Base-by-base conservation (phyloP, 2,113 vertebrate species). In the Reinhardtius hippoglossoides region DNA sequence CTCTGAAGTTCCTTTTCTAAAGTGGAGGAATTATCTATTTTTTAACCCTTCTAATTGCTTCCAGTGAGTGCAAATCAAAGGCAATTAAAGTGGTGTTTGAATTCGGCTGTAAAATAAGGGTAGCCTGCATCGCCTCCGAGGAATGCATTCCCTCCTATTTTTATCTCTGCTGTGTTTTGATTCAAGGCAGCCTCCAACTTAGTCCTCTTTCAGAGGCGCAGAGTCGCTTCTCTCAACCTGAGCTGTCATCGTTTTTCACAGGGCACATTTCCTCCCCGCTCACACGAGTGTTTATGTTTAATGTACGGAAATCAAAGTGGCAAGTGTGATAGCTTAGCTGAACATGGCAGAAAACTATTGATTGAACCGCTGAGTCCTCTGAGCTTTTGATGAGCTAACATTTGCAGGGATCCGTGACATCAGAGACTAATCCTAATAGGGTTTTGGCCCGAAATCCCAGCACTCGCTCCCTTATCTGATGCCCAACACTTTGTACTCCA, bases 401-500 rank as follows among this genome's bases (percentile, higher is more conserved):
- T 89, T 89, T 85, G 75, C 83, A 70, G 80, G 72, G 74, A 86
- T 90, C 82, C 74, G 31, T 88, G 90, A 88, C 90, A 90, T 86
- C 83, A 90, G 80, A 78, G 78, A 86, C 76, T 77, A 90, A 87
- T 88, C 84, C 87, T 83, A 86, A 81, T 85, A 74, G 64, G n/a
- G 55, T 76, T 73, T 79, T 79, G 60, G 23, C 61, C 74, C 62
- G 57, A 81, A 82, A 76, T 84, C 78, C 80, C 74, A 52, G 48
- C 70, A 55, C 67, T 20, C 15, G 50, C 72, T 78, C 23, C n/a
- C 68, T 91, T 90, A 89, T 92, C 90, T 92, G 86, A 92, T 83
- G 78, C 81, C 42, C 56, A 80, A 87, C 81, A 77, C 90, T 92
- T 92, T 89, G 88, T 83, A 80, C 84, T 85, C 27, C 50, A 71